phyloP scores from a whole-genome alignment of 1,140 invertebrate genomes.

The Drosophila insularis region DNA sequence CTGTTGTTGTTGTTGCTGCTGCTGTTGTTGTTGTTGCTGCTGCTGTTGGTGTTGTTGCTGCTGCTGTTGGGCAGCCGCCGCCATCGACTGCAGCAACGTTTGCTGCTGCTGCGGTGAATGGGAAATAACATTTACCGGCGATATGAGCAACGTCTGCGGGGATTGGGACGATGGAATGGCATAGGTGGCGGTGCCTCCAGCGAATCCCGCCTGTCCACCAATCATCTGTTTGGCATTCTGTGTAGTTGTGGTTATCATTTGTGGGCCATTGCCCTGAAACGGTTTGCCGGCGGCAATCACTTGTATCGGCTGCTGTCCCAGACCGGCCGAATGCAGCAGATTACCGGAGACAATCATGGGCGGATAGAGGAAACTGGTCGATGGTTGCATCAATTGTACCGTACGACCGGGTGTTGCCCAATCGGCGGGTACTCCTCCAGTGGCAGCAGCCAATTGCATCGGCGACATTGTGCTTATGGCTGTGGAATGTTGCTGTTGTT shows the following conservation, averaged over 20 bases:
- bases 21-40: slow-evolving; percentile 57
- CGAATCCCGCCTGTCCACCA: slow-evolving; percentile 83
- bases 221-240: slow-evolving; percentile 87
- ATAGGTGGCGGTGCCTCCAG: slow-evolving; percentile 83
- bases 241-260: slow-evolving; percentile 89
- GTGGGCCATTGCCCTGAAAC: slow-evolving; percentile 89
- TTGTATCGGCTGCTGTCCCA: slow-evolving; percentile 89
- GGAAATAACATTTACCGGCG: slow-evolving; percentile 88
- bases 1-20: slow-evolving; percentile 47
- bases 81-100: slow-evolving; percentile 73
- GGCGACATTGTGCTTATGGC: slow-evolving; percentile 83
- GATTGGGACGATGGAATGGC: slow-evolving; percentile 91
- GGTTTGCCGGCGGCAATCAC: slow-evolving; percentile 91
- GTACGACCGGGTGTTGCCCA: slow-evolving; percentile 85
- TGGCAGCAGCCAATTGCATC: slow-evolving; percentile 82
- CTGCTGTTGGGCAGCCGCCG: slow-evolving; percentile 68
- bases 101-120: slow-evolving; percentile 85
- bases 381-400: slow-evolving; percentile 93
- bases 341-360: slow-evolving; percentile 91
- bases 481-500: slow-evolving; percentile 84
- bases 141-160: slow-evolving; percentile 91
- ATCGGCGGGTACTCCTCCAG: slow-evolving; percentile 83
- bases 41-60: slow-evolving; percentile 47
- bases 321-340: slow-evolving; percentile 88
- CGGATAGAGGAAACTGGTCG: slow-evolving; percentile 90